A percentile compares a stretch with the other conserved stretches of the same genome.
Evolutionary conservation across 1,140 invertebrate genomes (phyloP).

Genomic region (Pachyrhynchus sulphureomaculatus): DNA sequence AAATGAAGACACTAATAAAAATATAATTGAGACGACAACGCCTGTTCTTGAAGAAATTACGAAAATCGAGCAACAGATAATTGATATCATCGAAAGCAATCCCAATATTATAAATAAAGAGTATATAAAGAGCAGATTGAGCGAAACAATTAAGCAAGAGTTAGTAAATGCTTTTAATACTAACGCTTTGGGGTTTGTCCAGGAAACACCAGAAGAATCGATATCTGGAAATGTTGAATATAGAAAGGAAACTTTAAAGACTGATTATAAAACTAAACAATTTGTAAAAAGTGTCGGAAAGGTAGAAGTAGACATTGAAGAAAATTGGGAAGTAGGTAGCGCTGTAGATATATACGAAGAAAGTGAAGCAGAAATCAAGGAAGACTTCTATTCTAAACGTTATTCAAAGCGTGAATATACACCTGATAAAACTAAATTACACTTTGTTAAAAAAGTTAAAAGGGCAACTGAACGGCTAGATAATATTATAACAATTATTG

Average conservation of each 20-base stretch:
- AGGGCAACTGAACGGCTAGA: conserved; percentile 42
- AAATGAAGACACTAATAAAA: conserved; percentile 16
- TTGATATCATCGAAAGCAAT: conserved; percentile 46
- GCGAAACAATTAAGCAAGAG: conserved; percentile 42
- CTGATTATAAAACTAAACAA: not conserved
- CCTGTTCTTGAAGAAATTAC: conserved; percentile 41
- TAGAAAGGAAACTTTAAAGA: not conserved
- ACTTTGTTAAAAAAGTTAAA: conserved; percentile 38
- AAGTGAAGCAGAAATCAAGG: not conserved
- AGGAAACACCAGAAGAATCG: not conserved
- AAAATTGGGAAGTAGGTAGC: conserved; percentile 7
- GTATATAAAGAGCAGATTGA: conserved; percentile 38
- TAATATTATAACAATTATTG: conserved; percentile 52
- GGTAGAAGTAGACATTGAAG: not conserved
- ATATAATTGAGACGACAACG: conserved; percentile 20
- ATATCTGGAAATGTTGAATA: not conserved
- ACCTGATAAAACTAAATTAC: conserved; percentile 31
- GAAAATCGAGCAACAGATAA: conserved; percentile 42
- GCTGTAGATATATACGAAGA: conserved; percentile 12
- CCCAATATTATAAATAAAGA: conserved; percentile 49
- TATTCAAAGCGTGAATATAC: conserved; percentile 9
- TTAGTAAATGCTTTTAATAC: conserved; percentile 37
- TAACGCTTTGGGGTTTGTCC: not conserved
- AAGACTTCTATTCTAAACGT: not conserved
- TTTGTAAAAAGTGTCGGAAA: not conserved